Conservation (phyloP, 2,888 invertebrate species). For the Cacoxenus indagator region DNA sequence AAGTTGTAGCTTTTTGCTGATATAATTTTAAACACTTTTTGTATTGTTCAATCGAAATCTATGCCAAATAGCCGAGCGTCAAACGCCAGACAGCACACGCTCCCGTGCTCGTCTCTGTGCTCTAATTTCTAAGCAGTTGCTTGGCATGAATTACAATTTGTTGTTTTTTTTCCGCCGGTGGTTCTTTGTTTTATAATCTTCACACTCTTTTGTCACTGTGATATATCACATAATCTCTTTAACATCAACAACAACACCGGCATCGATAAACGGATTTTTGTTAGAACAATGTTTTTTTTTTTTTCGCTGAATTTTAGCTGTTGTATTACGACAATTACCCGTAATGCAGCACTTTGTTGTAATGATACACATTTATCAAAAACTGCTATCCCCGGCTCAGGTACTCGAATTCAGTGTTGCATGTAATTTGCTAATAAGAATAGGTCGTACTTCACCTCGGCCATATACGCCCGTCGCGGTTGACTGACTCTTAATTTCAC, state of each 20-base stretch:
- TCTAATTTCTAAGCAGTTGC: background rate
- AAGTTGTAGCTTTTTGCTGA: background rate
- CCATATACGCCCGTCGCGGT: background rate
- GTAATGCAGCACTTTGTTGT: slow-evolving; percentile 48
- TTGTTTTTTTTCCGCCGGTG: slow-evolving; percentile 1
- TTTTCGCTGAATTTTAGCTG: slow-evolving; percentile 29
- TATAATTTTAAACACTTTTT: slow-evolving; percentile 3
- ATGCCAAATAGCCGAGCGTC: slow-evolving; percentile 40
- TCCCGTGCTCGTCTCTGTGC: background rate
- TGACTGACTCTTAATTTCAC: background rate
- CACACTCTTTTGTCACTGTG: slow-evolving; percentile 6
- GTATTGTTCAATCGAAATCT: slow-evolving; percentile 29
- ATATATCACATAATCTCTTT: slow-evolving; percentile 4
- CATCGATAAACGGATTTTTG: background rate
- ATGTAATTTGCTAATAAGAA: slow-evolving; percentile 56
- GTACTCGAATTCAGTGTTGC: slow-evolving; percentile 45
- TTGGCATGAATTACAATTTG: slow-evolving; percentile 10
- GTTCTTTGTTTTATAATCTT: slow-evolving; percentile 4
- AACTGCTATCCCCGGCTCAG: too few relatives aligned
- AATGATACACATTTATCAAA: background rate
- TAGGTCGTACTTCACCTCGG: background rate
- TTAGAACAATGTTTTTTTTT: background rate
- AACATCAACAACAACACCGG: background rate
- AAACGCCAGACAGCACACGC: slow-evolving; percentile 32
- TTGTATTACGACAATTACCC: slow-evolving; percentile 64